phyloP scores from a whole-genome alignment of 2,113 vertebrate genomes.

The Aspidoscelis tigris region DNA sequence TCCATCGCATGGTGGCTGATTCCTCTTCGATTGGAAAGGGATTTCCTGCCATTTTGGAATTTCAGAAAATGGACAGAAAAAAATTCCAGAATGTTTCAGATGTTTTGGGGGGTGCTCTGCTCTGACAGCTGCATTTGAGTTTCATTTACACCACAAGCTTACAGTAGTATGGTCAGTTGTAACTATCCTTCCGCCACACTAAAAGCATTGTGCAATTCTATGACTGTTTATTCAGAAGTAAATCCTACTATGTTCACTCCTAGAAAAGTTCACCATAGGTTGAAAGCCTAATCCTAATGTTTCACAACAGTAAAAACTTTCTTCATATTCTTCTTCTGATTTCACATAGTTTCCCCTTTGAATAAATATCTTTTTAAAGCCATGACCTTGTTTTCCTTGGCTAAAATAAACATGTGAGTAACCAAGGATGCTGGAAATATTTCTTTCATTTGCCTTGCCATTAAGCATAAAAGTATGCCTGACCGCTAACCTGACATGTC shows the following conservation, averaged over 20 bases:
- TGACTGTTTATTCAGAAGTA: not conserved
- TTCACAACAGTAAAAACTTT: not conserved
- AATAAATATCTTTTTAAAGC: slow-evolving; percentile 53
- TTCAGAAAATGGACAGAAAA: too few relatives aligned
- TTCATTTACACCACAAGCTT: too few relatives aligned
- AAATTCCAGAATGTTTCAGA: too few relatives aligned
- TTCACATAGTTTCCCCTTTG: not conserved
- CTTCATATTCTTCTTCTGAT: not conserved
- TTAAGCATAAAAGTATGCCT: slow-evolving; percentile 77
- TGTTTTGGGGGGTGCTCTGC: too few relatives aligned
- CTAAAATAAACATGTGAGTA: slow-evolving; percentile 70
- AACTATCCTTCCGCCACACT: not conserved
- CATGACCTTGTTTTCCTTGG: slow-evolving; percentile 65
- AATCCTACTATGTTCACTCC: not conserved
- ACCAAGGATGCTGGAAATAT: slow-evolving; percentile 52
- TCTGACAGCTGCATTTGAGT: too few relatives aligned
- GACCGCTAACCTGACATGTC: slow-evolving; percentile 72
- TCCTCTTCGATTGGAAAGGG: too few relatives aligned
- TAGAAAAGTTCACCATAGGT: too few relatives aligned
- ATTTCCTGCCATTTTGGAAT: too few relatives aligned
- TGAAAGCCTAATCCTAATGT: not conserved
- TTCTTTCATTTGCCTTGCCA: slow-evolving; percentile 76
- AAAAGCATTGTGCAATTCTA: not conserved
- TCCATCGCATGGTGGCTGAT: too few relatives aligned
- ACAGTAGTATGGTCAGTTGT: too few relatives aligned